Percentiles rank a stretch among this genome's conserved stretches.
These are phyloP conservation scores for Tribolium freemani DNA, from an alignment of 2,888 invertebrate genomes.

Conservation along the genomic window DNA sequence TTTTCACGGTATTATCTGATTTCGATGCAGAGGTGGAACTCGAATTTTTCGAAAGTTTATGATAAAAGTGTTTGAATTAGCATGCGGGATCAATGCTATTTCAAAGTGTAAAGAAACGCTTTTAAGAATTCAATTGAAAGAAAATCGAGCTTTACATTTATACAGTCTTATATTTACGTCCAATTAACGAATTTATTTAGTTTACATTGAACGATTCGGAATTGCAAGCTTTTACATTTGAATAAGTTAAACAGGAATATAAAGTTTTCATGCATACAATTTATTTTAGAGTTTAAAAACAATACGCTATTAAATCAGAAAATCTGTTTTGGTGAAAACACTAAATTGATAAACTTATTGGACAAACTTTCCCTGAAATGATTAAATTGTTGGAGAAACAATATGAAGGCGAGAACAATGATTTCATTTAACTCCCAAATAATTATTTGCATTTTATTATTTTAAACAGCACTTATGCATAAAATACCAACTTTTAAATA, in stretches of 20 bases:
- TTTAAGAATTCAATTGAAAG: background rate
- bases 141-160: no score
- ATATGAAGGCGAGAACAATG: constrained; percentile 2
- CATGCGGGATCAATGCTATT: background rate
- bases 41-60: background rate
- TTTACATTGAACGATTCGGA: no score
- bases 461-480: background rate
- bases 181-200: background rate
- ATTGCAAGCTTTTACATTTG: no score
- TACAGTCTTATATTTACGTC: background rate
- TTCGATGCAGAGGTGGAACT: no score
- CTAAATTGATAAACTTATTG: constrained; percentile 17
- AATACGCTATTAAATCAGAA: constrained; percentile 4
- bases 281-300: background rate
- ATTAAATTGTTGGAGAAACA: constrained; percentile 9
- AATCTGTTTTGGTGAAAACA: constrained; percentile 5
- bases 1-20: background rate
- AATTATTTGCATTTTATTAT: background rate
- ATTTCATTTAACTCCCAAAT: background rate
- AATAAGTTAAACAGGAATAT: no score
- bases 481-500: no score
- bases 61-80: background rate
- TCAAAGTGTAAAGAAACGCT: background rate
- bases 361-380: background rate
- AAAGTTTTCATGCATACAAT: constrained; percentile 3